Conservation (phyloP, 2,113 vertebrate species). For the Phaethornis superciliosus region DNA sequence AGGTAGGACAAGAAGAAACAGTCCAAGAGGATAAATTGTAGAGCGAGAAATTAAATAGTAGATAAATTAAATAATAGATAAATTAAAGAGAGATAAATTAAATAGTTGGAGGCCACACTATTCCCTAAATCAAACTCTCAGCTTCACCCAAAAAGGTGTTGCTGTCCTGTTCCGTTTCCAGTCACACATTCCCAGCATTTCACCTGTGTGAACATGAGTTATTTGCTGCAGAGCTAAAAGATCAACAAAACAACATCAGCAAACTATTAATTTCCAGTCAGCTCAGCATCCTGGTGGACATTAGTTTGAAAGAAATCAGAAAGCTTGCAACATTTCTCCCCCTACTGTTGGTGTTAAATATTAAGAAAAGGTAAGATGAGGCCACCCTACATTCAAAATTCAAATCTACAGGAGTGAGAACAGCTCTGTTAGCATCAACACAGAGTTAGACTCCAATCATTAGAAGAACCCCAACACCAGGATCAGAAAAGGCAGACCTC, state of each 20-base stretch:
- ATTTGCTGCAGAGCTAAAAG: neutral
- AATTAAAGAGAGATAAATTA: neutral
- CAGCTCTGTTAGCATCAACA: neutral
- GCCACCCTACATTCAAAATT: neutral
- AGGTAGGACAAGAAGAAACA: neutral
- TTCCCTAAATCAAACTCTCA: neutral
- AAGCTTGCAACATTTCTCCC: neutral
- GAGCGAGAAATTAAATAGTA: too few species aligned
- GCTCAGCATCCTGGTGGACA: neutral
- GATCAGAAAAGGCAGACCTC: neutral
- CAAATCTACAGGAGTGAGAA: neutral
- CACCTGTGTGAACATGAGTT: neutral
- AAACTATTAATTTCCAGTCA: neutral
- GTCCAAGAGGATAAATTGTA: neutral
- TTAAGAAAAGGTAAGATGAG: neutral
- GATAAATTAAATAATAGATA: neutral
- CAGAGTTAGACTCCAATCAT: neutral
- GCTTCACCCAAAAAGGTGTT: neutral
- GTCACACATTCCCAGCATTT: neutral
- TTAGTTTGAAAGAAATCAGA: neutral
- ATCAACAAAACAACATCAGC: neutral
- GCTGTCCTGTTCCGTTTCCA: neutral
- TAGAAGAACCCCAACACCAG: neutral
- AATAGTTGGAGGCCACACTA: neutral
- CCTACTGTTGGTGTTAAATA: neutral